These are phyloP conservation scores for Muschampia plurimacula DNA, from an alignment of 2,888 invertebrate species.

Conservation along the genomic window DNA sequence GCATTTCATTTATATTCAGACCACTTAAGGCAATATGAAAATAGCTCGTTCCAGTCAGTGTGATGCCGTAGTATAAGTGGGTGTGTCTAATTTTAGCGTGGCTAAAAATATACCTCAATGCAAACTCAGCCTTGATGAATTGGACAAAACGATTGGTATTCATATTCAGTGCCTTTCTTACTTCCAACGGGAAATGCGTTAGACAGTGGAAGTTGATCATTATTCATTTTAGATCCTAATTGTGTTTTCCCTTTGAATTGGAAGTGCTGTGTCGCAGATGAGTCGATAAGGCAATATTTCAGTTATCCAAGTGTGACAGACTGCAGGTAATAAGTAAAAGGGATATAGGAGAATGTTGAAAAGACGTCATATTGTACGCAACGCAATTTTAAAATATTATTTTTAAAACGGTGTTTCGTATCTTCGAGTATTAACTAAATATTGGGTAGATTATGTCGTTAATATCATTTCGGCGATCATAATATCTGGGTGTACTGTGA, in stretches of 20 bases:
- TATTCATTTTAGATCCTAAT: constrained; percentile 39
- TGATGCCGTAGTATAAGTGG: constrained; percentile 47
- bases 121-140: constrained; percentile 42
- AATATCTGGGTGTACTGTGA: no score
- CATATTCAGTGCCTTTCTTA: constrained; percentile 16
- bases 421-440: background rate
- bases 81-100: constrained; percentile 51
- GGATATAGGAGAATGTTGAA: background rate
- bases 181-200: constrained; percentile 40
- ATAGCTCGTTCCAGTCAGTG: constrained; percentile 46
- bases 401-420: no score
- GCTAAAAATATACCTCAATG: constrained; percentile 50
- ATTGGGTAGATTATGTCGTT: no score
- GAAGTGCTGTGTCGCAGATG: constrained; percentile 35
- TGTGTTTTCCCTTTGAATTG: constrained; percentile 36
- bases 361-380: background rate
- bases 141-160: constrained; percentile 42
- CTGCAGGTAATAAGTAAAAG: background rate
- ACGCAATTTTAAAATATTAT: no score
- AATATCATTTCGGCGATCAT: no score
- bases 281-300: background rate
- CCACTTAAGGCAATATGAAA: constrained; percentile 50
- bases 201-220: constrained; percentile 41
- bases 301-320: background rate
- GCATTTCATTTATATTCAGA: constrained; percentile 31